Evolutionary conservation across 2,888 invertebrate genomes (phyloP).

Genomic region (Aphodius sticticus): DNA sequence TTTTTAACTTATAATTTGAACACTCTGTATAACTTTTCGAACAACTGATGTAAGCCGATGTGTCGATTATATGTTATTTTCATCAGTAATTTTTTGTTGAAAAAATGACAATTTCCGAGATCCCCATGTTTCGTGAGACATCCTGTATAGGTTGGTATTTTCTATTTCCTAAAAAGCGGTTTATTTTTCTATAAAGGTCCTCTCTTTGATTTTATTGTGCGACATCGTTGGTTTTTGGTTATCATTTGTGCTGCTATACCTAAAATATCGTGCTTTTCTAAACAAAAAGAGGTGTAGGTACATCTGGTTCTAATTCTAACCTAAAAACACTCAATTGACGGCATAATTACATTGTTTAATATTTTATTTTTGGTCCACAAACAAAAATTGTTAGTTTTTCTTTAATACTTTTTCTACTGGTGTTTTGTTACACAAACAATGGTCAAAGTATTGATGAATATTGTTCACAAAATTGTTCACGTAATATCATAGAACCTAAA

Average conservation of each 20-base stretch:
- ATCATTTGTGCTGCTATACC: background rate
- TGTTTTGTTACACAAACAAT: background rate
- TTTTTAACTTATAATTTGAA: no score
- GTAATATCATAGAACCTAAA: no score
- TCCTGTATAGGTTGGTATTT: no score
- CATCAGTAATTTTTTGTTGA: no score
- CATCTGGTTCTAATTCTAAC: background rate
- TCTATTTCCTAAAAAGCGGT: no score
- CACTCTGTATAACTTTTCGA: no score
- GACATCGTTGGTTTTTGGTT: background rate
- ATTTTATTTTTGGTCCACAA: background rate
- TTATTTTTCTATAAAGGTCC: background rate
- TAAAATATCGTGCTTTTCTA: background rate
- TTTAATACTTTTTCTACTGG: background rate
- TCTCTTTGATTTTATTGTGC: background rate
- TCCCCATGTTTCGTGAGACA: no score
- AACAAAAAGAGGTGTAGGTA: background rate
- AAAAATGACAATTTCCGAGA: no score
- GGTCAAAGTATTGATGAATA: background rate
- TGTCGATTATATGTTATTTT: no score
- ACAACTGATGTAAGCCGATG: no score
- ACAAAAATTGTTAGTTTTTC: background rate
- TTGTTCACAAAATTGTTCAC: no score
- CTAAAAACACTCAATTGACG: background rate
- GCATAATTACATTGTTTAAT: background rate